These are phyloP conservation scores for Esox masquinongy DNA, from an alignment of 2,797 vertebrate genomes.

Conservation along the genomic window DNA sequence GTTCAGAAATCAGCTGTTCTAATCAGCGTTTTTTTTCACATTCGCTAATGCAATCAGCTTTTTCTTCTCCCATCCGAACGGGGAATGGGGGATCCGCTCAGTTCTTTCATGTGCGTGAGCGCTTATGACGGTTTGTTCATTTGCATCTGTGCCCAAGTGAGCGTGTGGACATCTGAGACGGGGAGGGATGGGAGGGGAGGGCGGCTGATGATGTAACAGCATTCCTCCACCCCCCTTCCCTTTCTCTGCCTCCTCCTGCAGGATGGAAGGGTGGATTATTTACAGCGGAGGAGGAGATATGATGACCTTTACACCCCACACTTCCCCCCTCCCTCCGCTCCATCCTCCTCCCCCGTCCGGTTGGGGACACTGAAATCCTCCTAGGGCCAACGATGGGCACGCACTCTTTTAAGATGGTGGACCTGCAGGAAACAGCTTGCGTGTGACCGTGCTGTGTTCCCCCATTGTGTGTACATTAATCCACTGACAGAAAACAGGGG, in stretches of 20 bases:
- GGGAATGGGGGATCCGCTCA: constrained; percentile 34
- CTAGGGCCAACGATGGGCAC: no score
- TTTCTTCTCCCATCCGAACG: constrained; percentile 22
- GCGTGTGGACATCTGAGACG: constrained; percentile 53
- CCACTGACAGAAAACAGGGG: no score
- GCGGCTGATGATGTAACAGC: constrained; percentile 58
- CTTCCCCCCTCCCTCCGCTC: constrained; percentile 16
- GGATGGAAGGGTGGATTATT: constrained; percentile 41
- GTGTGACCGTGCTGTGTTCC: no score
- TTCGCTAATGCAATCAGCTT: constrained; percentile 27
- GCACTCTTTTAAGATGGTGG: no score
- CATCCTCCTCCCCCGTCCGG: background rate
- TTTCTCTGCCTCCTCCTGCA: constrained; percentile 24
- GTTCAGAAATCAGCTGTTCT: constrained; percentile 18
- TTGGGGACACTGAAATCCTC: background rate
- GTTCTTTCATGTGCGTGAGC: constrained; percentile 31
- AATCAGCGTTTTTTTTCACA: constrained; percentile 31
- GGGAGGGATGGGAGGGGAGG: background rate
- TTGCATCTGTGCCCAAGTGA: constrained; percentile 58
- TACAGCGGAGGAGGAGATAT: constrained; percentile 23
- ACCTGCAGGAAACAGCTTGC: no score
- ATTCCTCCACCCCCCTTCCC: background rate
- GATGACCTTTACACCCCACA: constrained; percentile 53
- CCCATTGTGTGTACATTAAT: no score
- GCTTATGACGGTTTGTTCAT: constrained; percentile 53